Evolutionary conservation across 2,797 vertebrate genomes (phyloP).

Genomic region (Pseudochirops corinnae): DNA sequence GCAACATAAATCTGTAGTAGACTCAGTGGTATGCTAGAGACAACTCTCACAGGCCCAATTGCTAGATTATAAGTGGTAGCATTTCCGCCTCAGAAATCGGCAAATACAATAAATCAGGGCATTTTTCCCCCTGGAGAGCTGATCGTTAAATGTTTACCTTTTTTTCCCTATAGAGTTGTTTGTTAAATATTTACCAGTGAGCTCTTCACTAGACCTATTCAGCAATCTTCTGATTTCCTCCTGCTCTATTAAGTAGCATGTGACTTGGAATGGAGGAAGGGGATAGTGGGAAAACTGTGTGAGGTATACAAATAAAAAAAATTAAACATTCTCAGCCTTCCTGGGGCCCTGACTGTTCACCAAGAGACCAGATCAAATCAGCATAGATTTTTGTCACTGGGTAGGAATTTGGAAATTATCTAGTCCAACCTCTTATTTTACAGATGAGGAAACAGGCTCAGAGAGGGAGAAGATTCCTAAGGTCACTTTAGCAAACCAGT

Average conservation of each 20-base stretch:
- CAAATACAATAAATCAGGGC: background rate
- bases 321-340: background rate
- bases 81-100: background rate
- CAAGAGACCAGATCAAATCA: background rate
- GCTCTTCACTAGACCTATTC: background rate
- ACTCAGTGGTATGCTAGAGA: background rate
- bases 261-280: background rate
- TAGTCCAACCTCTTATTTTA: background rate
- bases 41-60: background rate
- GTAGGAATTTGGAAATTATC: background rate
- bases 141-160: background rate
- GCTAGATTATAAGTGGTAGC: background rate
- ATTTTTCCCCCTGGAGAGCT: background rate
- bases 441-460: background rate
- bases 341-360: background rate
- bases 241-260: background rate
- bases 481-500: background rate
- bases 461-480: background rate
- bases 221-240: background rate
- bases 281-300: background rate
- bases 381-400: background rate
- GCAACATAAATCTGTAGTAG: background rate
- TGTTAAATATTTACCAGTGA: background rate
- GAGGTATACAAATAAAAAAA: background rate
- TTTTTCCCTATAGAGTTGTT: background rate